Base-by-base conservation (phyloP, 2,888 invertebrate genomes). In the Lysandra bellargus region DNA sequence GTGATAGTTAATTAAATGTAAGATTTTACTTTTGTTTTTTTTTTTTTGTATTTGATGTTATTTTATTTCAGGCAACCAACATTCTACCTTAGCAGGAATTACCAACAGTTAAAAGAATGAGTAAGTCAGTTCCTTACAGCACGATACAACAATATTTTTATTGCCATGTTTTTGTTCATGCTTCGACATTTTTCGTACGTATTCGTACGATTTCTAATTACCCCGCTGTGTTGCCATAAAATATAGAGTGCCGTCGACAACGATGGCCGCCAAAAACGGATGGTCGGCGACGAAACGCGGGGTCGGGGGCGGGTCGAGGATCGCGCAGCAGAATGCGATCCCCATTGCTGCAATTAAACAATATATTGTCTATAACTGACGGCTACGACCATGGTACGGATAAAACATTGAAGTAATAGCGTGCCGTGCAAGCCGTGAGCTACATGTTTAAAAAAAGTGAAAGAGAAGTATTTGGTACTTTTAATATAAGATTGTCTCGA, bases 231-330 rank as follows among this genome's bases (percentile, higher is more conserved):
- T 83, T 5, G 90, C 87, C 72, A 87, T 81, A 86, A 92, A 92
- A 83, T 86, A 87, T 0, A 87, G 85, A 0, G 83, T 83, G 78
- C 85, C 85, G 33, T 85, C 84, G 40, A 86, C 83, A 37, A 88
- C 80, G 78, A 92, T 86, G 7, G 83, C 85, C 9, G 85, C 87
- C 78, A 92, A 80, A 87, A 92, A 92, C 0, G 92, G 91, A 17
- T 86, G 88, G 82, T 92, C 89, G 0, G 91, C 92, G 14, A 83
- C 82, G 86, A 92, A 92, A 23, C 80, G 80, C 9, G 81, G 87
- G 80, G 88, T 87, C 9, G 88, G 88, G 0, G 82, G 80, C 78
- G 83, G 79, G 82, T 84, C 82, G 73, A 90, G 61, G 75, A 90
- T 85, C 9, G 89, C 88, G 30, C 85, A 87, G 81, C 85, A 87